phyloP scores from a whole-genome alignment of 2,888 invertebrate genomes.

The Mamestra brassicae region DNA sequence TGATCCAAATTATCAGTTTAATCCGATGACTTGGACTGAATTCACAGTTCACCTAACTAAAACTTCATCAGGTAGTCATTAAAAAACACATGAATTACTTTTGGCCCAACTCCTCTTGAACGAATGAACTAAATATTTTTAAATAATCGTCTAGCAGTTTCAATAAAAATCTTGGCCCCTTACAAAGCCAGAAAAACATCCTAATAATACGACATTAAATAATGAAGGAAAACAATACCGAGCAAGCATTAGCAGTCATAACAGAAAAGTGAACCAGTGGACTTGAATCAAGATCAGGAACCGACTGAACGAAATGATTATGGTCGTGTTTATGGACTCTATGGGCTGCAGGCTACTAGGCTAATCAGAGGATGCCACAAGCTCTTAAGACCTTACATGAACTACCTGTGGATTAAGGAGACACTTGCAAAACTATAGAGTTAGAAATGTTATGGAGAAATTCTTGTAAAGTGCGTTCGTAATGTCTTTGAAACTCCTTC shows the following conservation, averaged over 20 bases:
- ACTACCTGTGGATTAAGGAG: conserved; percentile 29
- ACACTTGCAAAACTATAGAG: conserved; percentile 2
- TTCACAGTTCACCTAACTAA: neutral
- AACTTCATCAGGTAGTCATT: neutral
- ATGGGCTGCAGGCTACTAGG: neutral
- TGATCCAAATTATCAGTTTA: neutral
- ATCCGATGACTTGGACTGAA: too few species aligned
- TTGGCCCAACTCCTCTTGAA: neutral
- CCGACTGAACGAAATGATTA: conserved; percentile 30
- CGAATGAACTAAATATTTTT: neutral
- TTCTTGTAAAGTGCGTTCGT: too few species aligned
- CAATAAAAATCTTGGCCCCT: neutral
- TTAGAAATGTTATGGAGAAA: neutral
- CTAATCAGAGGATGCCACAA: conserved; percentile 3
- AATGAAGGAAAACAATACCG: conserved; percentile 22
- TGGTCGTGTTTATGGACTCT: conserved; percentile 36
- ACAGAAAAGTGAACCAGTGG: conserved; percentile 43
- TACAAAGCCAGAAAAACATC: neutral
- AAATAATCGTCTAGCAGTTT: too few species aligned
- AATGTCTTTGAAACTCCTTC: too few species aligned
- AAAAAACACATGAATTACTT: neutral
- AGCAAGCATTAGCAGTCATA: conserved; percentile 12
- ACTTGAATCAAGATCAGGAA: conserved; percentile 22
- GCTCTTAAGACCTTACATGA: conserved; percentile 8
- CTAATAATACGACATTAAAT: conserved; percentile 11